phyloP scores from a whole-genome alignment of 2,888 invertebrate genomes.

The Tinea pellionella region DNA sequence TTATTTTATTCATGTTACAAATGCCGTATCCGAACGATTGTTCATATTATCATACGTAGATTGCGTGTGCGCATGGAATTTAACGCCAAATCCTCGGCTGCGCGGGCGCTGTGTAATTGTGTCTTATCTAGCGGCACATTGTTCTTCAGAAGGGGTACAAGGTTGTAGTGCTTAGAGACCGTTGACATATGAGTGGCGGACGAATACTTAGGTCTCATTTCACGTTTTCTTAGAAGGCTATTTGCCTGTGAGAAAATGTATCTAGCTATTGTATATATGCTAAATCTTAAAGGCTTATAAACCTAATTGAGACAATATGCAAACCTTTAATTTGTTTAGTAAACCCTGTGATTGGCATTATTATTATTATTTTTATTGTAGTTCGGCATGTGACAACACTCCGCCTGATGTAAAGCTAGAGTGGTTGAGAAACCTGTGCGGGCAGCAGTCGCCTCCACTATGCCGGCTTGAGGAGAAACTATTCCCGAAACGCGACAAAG shows the following conservation, averaged over 20 bases:
- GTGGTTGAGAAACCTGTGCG: no score
- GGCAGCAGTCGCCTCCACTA: no score
- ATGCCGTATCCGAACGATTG: not conserved
- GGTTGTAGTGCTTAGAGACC: constrained; percentile 33
- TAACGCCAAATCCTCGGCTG: constrained; percentile 48
- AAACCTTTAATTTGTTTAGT: no score
- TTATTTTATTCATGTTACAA: not conserved
- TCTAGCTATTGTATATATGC: not conserved
- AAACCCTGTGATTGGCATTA: no score
- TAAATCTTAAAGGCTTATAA: no score
- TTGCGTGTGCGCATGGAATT: constrained; percentile 45
- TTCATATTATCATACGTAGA: not conserved
- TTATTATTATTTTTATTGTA: no score
- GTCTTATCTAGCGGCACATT: constrained; percentile 55
- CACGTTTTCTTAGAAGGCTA: constrained; percentile 11
- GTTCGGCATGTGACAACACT: no score
- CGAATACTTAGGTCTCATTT: constrained; percentile 6
- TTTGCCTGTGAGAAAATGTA: constrained; percentile 1
- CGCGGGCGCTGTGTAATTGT: constrained; percentile 55
- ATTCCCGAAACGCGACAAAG: no score
- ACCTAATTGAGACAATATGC: no score
- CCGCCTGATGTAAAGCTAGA: no score
- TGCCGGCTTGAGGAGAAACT: no score
- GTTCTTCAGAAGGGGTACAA: constrained; percentile 58
- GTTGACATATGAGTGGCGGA: constrained; percentile 42